phyloP scores from a whole-genome alignment of 2,113 vertebrate genomes.

The Zeus faber region DNA sequence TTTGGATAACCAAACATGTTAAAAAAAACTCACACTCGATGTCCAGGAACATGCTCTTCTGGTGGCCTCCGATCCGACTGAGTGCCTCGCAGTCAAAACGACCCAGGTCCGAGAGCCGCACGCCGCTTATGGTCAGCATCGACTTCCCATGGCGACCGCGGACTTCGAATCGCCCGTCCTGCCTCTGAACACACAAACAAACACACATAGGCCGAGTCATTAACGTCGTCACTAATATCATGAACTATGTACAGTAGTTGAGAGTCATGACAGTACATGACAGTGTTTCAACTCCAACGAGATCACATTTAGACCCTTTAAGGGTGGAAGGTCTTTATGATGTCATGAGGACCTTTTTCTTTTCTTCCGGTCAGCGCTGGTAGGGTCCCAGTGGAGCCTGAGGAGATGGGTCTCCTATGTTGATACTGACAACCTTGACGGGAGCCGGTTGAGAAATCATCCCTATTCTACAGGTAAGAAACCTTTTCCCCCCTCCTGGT shows the following conservation, averaged over 20 bases:
- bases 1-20: too few species aligned
- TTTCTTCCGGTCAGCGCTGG: too few species aligned
- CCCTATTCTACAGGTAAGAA: too few species aligned
- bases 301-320: too few species aligned
- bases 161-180: slow-evolving; percentile 90
- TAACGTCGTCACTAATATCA: background rate
- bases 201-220: background rate
- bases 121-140: slow-evolving; percentile 86
- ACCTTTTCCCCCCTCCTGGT: too few species aligned
- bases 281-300: too few species aligned
- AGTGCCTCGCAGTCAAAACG: slow-evolving; percentile 96
- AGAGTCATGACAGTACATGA: background rate
- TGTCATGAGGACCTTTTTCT: too few species aligned
- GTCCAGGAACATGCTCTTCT: slow-evolving; percentile 98
- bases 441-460: too few species aligned
- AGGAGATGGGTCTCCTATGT: too few species aligned
- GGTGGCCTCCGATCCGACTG: slow-evolving; percentile 94
- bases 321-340: too few species aligned
- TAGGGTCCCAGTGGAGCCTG: too few species aligned
- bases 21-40: slow-evolving; percentile 96
- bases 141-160: slow-evolving; percentile 88
- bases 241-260: background rate
- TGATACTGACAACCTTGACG: too few species aligned
- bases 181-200: slow-evolving; percentile 75
- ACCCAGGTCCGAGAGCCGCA: slow-evolving; percentile 86